Evolutionary conservation across 2,797 vertebrate genomes (phyloP), one percentile per base, ranked within the genome.

Genomic region (Xenops minutus): DNA sequence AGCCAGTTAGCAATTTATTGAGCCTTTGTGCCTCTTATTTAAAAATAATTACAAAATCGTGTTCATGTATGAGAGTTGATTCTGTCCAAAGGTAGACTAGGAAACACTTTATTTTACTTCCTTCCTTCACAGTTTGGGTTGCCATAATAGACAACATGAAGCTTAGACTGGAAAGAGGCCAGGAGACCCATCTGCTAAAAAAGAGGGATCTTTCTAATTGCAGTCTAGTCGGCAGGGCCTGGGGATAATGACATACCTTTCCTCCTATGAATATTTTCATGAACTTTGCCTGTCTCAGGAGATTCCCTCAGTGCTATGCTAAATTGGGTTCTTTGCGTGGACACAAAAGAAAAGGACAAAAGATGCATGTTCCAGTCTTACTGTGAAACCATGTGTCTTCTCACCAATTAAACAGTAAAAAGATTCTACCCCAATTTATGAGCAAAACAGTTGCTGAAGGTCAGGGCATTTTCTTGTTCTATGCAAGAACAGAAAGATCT

Each of bases 121-220:
- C 36, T 71, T 52, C 8, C 55, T 90, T 96, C 74, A 41, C 67
- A 80, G 71, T 94, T 91, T 89, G 74, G 29, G 24, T 81, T 83
- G 64, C 76, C 30, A 29, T 76, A 89, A 89, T 54, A 95, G 79
- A 76, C 74, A 95, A 82, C 83, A 39, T 21, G 59, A 93, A 88
- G 68, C 3, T 36, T 43, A 26, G 84, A 15, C 92, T 98, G 97
- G 98, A 97, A 93, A 84, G 68, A 88, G 59, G 93, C 97, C 97
- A 97, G 89, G 85, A 95, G 93, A 46, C 96, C 88, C 97, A 98
- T 97, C 97, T 98, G 97, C 85, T 71, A 43, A 56, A 75, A 56
- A 75, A 96, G 88, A 76, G 77, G 29, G 51, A 58, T 96, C 90
- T 95, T 95, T 93, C 95, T 97, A 97, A 98, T 98, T 96, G 85